Evolutionary conservation across 2,888 invertebrate species (phyloP).

Genomic region (Adineta ricciae): DNA sequence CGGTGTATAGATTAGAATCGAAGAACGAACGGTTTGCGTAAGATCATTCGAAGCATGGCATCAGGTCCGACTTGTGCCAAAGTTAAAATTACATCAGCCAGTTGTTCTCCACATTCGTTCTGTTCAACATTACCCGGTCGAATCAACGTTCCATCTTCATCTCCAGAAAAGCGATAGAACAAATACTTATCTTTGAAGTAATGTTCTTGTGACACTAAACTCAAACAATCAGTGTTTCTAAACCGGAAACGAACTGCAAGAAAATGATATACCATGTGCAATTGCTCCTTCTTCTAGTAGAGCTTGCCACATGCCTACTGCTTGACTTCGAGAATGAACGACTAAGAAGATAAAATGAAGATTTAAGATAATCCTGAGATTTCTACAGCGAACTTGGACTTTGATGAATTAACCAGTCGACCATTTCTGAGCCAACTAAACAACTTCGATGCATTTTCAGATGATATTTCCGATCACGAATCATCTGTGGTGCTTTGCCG

Average conservation of each 20-base stretch:
- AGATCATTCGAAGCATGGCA: conserved; percentile 67
- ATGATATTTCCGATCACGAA: conserved; percentile 57
- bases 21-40: conserved; percentile 61
- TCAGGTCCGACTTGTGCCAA: conserved; percentile 67
- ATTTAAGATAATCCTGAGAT: too few species aligned
- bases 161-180: conserved; percentile 66
- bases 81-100: conserved; percentile 54
- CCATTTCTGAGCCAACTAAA: conserved; percentile 67
- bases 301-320: conserved; percentile 73
- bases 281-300: conserved; percentile 68
- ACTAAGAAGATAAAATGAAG: conserved; percentile 28
- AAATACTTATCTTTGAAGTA: conserved; percentile 72
- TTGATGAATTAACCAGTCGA: conserved; percentile 66
- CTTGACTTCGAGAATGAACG: conserved; percentile 61
- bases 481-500: conserved; percentile 57
- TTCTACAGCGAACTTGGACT: conserved; percentile 48
- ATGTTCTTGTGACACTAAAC: conserved; percentile 65
- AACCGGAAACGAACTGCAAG: neutral
- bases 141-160: conserved; percentile 53
- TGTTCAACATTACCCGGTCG: conserved; percentile 16
- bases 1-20: conserved; percentile 41
- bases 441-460: conserved; percentile 48
- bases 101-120: conserved; percentile 54
- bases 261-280: conserved; percentile 59
- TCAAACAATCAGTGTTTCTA: neutral